phyloP scores from a whole-genome alignment of 2,797 vertebrate species.

The Emydoidea blandingii region DNA sequence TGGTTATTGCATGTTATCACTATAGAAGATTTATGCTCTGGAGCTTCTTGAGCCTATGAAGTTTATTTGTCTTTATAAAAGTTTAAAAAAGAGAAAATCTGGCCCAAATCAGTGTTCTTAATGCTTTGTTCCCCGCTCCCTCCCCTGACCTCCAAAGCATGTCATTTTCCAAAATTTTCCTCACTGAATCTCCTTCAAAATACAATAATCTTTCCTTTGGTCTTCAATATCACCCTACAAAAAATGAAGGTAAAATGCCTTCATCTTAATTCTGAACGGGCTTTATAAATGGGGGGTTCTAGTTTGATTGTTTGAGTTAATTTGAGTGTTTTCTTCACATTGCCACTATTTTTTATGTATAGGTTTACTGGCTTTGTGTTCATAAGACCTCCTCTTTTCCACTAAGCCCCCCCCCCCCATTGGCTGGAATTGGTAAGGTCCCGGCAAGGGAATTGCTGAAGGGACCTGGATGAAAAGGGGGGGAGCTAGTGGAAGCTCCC shows the following conservation, averaged over 20 bases:
- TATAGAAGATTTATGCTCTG: background rate
- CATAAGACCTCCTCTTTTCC: background rate
- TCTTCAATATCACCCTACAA: background rate
- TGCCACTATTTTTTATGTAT: background rate
- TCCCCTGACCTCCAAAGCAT: background rate
- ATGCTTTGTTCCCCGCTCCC: too few relatives aligned
- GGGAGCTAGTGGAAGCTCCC: too few relatives aligned
- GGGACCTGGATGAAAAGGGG: too few relatives aligned
- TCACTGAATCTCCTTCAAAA: background rate
- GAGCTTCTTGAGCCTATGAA: background rate
- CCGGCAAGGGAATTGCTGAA: too few relatives aligned
- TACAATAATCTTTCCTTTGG: background rate
- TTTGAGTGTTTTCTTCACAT: background rate
- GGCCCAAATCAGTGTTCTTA: background rate
- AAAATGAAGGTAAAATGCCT: background rate
- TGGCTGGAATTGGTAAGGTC: too few relatives aligned
- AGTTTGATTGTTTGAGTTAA: background rate
- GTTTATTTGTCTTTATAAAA: background rate
- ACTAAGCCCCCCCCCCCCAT: background rate
- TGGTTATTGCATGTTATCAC: background rate
- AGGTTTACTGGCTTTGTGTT: background rate
- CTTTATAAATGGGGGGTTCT: background rate
- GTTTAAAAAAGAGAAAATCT: background rate
- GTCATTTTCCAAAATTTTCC: background rate
- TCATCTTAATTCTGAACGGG: background rate